Evolutionary conservation across 2,797 vertebrate genomes (phyloP), one percentile per base, ranked within the genome.

Genomic region (Falco biarmicus): DNA sequence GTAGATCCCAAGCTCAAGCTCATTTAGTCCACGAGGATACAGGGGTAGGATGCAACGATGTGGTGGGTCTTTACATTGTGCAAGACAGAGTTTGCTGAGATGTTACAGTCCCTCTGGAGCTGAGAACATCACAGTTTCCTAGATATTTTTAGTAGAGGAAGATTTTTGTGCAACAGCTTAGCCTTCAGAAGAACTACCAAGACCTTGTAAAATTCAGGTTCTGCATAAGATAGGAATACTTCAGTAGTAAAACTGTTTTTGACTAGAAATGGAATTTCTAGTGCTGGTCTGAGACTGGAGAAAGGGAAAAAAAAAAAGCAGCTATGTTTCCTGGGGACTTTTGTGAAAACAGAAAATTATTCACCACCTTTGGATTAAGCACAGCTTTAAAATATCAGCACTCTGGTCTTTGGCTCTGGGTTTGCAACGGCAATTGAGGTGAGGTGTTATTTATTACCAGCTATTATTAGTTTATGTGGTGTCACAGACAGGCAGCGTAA

Each of bases 131-230:
- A 68, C 90, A 84, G n/a, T 21, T 50, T 25, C 56, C 28, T 3
- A 37, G 53, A 6, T 96, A 92, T 90, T 95, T 94, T 90, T 84
- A 83, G 88, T 37, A 89, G 57, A 84, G 90, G 70, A 53, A 68
- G 66, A 60, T 89, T 91, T 91, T 45, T 84, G 74, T 88, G 78
- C 77, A 82, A 95, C 90, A 90, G 3, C 70, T 73, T 60, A 3
- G 26, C 53, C 77, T 90, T 68, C 41, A 39, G 92, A 85, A 84
- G 87, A 76, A 50, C 41, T 54, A n/a, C 59, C 2, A 12, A 85
- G 92, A 90, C 95, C 90, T 80, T 90, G 94, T 90, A 86, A 95
- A 96, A 89, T 77, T 45, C 19, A 25, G 39, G 39, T 76, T 96
- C 87, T 93, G 91, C 75, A 60, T 96, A 77, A 57, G 32, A 77